A percentile compares a stretch with the other conserved stretches of the same genome.
phyloP scores from a whole-genome alignment of 1,140 invertebrate species.

The Bombus confusus region DNA sequence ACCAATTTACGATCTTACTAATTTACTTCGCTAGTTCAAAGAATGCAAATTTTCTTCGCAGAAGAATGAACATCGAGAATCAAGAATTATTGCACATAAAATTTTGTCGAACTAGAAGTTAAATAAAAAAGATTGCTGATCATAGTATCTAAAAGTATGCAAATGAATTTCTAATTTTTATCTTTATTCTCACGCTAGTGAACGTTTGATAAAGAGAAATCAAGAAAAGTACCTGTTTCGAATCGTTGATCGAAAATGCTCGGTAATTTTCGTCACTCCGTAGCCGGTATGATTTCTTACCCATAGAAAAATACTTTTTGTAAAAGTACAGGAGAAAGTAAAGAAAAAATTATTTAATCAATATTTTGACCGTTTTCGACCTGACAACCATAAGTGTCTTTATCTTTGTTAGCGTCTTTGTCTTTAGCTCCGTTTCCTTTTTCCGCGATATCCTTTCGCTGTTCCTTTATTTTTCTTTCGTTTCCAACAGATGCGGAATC shows the following conservation, averaged over 20 bases:
- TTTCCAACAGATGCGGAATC: background rate
- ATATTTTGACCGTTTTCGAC: conserved; percentile 64
- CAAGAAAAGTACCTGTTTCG: conserved; percentile 32
- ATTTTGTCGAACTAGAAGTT: background rate
- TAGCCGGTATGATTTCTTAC: background rate
- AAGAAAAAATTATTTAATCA: conserved; percentile 51
- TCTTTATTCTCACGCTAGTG: background rate
- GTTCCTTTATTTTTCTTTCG: conserved; percentile 36
- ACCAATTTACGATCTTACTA: background rate
- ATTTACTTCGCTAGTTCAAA: background rate
- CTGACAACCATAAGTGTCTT: conserved; percentile 61
- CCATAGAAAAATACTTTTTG: conserved; percentile 63
- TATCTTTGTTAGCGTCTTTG: conserved; percentile 43
- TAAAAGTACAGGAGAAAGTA: background rate
- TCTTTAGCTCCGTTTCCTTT: conserved; percentile 32
- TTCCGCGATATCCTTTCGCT: conserved; percentile 38
- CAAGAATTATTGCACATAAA: background rate
- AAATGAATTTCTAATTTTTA: background rate
- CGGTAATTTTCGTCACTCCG: background rate
- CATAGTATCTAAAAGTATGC: background rate
- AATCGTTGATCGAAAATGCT: conserved; percentile 24
- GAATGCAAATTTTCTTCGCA: background rate
- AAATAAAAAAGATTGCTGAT: too few relatives aligned
- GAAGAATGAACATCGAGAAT: background rate
- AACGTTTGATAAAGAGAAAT: background rate